Conservation (phyloP, 2,888 invertebrate genomes). For the Gymnoscelis rufifasciata region DNA sequence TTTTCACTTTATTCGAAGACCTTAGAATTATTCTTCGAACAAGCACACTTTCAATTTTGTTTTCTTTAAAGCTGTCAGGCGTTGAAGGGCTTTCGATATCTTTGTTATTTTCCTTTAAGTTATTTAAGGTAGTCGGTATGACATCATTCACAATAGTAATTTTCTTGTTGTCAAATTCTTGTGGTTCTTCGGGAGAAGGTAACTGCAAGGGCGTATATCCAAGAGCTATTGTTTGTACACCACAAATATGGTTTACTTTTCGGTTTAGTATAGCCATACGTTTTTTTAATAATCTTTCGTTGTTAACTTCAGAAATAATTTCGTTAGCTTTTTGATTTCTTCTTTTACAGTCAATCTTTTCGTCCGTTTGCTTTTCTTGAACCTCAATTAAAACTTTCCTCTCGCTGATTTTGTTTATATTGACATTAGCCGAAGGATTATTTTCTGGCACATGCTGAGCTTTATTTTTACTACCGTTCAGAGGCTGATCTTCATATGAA, state of each 20-base stretch:
- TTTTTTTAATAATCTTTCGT: conserved; percentile 50
- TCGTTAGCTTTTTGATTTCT: conserved; percentile 9
- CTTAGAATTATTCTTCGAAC: conserved; percentile 44
- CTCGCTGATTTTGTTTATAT: conserved; percentile 34
- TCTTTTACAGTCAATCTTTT: conserved; percentile 20
- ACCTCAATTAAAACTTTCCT: conserved; percentile 49
- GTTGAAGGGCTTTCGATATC: conserved; percentile 18
- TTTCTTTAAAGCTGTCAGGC: conserved; percentile 37
- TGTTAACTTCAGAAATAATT: conserved; percentile 24
- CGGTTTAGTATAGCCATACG: conserved; percentile 55
- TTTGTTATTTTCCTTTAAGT: conserved; percentile 20
- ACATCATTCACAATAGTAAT: neutral
- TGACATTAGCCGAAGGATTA: conserved; percentile 23
- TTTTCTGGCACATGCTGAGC: neutral
- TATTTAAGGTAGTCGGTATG: conserved; percentile 2
- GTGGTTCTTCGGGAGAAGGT: neutral
- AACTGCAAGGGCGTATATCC: conserved; percentile 40
- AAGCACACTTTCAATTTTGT: conserved; percentile 25
- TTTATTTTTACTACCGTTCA: conserved; percentile 9
- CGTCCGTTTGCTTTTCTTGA: conserved; percentile 43
- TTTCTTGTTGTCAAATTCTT: neutral
- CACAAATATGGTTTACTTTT: conserved; percentile 38
- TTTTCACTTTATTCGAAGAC: conserved; percentile 43
- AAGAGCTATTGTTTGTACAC: conserved; percentile 49
- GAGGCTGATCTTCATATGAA: neutral